Evolutionary conservation across 1,140 invertebrate species (phyloP), one percentile per base, ranked within the genome.

Genomic region (Drosophila mayri): DNA sequence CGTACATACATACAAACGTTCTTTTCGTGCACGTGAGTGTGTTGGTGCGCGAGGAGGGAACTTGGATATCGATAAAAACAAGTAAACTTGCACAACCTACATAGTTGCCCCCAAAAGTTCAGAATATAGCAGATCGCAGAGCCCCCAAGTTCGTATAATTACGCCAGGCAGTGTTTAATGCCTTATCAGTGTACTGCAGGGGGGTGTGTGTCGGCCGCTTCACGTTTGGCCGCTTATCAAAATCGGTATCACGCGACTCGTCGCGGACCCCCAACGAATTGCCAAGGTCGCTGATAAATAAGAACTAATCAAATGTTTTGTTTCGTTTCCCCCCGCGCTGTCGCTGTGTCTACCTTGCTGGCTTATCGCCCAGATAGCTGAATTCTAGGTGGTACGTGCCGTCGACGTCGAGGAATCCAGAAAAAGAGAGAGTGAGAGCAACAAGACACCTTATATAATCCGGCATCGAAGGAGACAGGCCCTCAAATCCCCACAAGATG

Each of bases 161-260:
- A 63, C 12, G 38, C 20, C 10, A 35, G 38, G 12, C 67, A 78
- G 50, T 71, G 75, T 71, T 4, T 22, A 2, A 3, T 47, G 16
- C 7, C 52, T 72, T 78, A 78, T 77, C 60, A 25, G 52, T 0
- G 8, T n/a, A 22, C 50, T 22, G 32, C 50, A 18, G 37, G 54
- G 54, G 52, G 67, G 84, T 38, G 84, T 81, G 85, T 88, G 80
- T 83, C 76, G 47, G 37, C 35, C 25, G 40, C 47, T 70, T 58
- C 84, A 88, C 81, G 84, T 90, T 88, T 90, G 73, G 73, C 65
- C 55, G 72, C 85, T 88, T 88, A 88, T 88, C 84, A 87, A 80
- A 77, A 79, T 90, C 85, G 80, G 74, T 74, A 80, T 66, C 76
- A 88, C 85, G 84, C 80, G 85, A 80, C 64, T 67, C 32, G 25